These are phyloP conservation scores for Hydractinia echinata DNA, from an alignment of 30 jellyfish, hydroid and myxozoan species.

Conservation along the genomic window DNA sequence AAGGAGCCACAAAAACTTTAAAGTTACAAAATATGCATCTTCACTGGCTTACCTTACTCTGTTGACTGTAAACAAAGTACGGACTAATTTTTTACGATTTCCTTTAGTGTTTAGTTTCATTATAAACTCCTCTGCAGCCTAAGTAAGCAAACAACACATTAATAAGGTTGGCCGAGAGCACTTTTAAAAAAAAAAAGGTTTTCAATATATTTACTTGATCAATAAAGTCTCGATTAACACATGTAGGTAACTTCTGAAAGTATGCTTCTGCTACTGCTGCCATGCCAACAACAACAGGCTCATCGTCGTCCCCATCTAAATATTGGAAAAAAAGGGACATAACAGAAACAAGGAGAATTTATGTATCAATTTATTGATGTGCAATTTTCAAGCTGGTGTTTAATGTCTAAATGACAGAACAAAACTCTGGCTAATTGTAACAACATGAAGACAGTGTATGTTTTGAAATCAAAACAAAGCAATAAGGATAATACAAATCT, in stretches of 20 bases:
- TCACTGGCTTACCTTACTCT: constrained; percentile 67
- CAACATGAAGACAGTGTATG: too few relatives aligned
- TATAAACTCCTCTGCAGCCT: constrained; percentile 96
- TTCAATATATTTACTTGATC: constrained; percentile 62
- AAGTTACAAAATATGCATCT: background rate
- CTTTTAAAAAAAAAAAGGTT: background rate
- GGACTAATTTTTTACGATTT: constrained; percentile 80
- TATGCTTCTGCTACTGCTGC: constrained; percentile 83
- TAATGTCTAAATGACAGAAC: too few relatives aligned
- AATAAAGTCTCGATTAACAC: constrained; percentile 90
- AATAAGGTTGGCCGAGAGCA: background rate
- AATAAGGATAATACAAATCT: background rate
- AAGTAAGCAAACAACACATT: background rate
- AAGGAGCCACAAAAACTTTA: background rate
- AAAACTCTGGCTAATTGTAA: too few relatives aligned
- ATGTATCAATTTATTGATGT: background rate
- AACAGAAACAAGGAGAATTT: background rate
- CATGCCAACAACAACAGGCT: constrained; percentile 71
- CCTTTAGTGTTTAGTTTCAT: constrained; percentile 90
- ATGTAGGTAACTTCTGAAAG: constrained; percentile 65
- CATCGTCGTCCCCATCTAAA: constrained; percentile 69
- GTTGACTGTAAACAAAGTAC: constrained; percentile 71
- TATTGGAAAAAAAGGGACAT: background rate
- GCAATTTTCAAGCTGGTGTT: background rate
- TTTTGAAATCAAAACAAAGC: too few relatives aligned